phyloP scores from a whole-genome alignment of 1,140 invertebrate species.

The Agrilus planipennis region DNA sequence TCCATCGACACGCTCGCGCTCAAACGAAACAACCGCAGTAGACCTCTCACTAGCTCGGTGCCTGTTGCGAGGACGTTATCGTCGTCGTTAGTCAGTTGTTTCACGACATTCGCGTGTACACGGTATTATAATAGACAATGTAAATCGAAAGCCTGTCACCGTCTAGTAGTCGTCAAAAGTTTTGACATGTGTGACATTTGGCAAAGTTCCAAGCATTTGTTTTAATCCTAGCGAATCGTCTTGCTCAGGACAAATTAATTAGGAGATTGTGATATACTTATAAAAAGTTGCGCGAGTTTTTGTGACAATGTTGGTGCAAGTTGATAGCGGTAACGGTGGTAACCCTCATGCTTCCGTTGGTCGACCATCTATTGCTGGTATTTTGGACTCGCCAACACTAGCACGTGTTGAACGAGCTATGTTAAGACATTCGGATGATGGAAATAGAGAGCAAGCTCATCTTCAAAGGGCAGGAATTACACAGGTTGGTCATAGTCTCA shows the following conservation, averaged over 20 bases:
- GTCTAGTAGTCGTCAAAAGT: not conserved
- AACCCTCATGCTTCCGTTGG: slow-evolving; percentile 8
- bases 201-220: not conserved
- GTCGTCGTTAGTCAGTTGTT: no score
- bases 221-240: not conserved
- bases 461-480: slow-evolving; percentile 21
- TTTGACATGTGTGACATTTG: slow-evolving; percentile 5
- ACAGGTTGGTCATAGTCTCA: slow-evolving; percentile 17
- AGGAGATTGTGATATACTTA: no score
- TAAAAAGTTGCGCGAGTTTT: no score
- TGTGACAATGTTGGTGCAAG: slow-evolving; percentile 18
- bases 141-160: slow-evolving; percentile 1
- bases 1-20: no score
- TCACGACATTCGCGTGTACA: no score
- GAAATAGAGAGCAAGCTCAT: slow-evolving; percentile 20
- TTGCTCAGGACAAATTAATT: no score
- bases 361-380: slow-evolving; percentile 32
- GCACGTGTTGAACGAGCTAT: slow-evolving; percentile 42
- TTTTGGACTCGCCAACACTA: slow-evolving; percentile 43
- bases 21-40: no score
- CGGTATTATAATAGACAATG: no score
- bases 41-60: no score
- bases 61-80: no score
- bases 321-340: slow-evolving; percentile 7
- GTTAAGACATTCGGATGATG: slow-evolving; percentile 36